Percentiles rank a stretch among this genome's conserved stretches.
phyloP scores from a whole-genome alignment of 2,113 vertebrate species.

The Mirounga angustirostris region DNA sequence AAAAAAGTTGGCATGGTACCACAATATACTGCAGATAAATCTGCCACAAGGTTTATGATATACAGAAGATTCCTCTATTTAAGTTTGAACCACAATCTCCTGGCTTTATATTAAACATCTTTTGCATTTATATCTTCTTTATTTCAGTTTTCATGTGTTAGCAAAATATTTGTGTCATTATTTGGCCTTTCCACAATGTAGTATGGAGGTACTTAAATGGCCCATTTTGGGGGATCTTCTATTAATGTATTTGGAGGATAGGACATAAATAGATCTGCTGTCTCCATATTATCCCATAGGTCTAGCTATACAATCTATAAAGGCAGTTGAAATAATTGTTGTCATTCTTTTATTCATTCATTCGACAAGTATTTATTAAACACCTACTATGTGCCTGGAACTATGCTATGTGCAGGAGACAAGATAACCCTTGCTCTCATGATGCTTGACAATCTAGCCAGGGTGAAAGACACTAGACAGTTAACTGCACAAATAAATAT shows the following conservation, averaged over 20 bases:
- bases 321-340: neutral
- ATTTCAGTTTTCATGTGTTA: constrained; percentile 38
- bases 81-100: neutral
- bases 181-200: neutral
- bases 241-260: neutral
- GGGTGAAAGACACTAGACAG: neutral
- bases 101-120: neutral
- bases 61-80: neutral
- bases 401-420: neutral
- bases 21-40: neutral
- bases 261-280: neutral
- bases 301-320: neutral
- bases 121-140: neutral
- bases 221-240: neutral
- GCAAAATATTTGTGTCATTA: neutral
- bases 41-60: neutral
- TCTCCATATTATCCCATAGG: neutral
- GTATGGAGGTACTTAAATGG: neutral
- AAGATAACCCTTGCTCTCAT: neutral
- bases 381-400: neutral
- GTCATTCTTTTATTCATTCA: neutral
- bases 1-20: neutral
- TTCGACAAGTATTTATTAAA: neutral
- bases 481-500: neutral
- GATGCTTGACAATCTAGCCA: neutral